Conservation (phyloP, 2,113 vertebrate species). For the Tenebrosternarchus preto region DNA sequence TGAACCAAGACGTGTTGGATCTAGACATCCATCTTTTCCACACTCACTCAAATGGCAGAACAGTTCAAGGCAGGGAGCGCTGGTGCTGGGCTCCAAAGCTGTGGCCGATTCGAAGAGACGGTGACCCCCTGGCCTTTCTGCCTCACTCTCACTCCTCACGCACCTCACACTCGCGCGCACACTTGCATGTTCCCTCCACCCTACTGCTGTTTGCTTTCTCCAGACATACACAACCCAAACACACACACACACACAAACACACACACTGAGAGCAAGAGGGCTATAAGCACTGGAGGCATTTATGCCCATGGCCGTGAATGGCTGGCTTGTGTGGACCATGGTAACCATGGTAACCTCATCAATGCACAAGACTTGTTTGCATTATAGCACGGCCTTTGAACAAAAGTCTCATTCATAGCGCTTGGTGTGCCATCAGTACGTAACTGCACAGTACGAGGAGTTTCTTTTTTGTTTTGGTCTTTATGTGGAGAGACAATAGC, state of each 20-base stretch:
- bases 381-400: background rate
- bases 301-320: conserved; percentile 8
- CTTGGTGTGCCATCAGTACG: too few relatives aligned
- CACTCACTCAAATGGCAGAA: too few relatives aligned
- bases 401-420: background rate
- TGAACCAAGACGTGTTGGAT: too few relatives aligned
- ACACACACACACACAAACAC: conserved; percentile 27
- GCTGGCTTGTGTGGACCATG: conserved; percentile 10
- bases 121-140: background rate
- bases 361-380: background rate
- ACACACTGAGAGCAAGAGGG: background rate
- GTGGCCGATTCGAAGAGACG: background rate
- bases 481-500: too few relatives aligned
- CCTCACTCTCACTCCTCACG: background rate
- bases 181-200: conserved; percentile 22
- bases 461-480: too few relatives aligned
- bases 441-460: background rate
- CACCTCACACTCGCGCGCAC: conserved; percentile 8
- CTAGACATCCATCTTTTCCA: too few relatives aligned
- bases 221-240: conserved; percentile 1
- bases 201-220: conserved; percentile 17
- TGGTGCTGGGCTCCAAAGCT: background rate
- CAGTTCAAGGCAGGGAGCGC: too few relatives aligned
- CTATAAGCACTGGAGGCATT: conserved; percentile 24
- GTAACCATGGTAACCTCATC: conserved; percentile 2